phyloP scores from a whole-genome alignment of 2,113 vertebrate genomes.

The Aegotheles bennettii region DNA sequence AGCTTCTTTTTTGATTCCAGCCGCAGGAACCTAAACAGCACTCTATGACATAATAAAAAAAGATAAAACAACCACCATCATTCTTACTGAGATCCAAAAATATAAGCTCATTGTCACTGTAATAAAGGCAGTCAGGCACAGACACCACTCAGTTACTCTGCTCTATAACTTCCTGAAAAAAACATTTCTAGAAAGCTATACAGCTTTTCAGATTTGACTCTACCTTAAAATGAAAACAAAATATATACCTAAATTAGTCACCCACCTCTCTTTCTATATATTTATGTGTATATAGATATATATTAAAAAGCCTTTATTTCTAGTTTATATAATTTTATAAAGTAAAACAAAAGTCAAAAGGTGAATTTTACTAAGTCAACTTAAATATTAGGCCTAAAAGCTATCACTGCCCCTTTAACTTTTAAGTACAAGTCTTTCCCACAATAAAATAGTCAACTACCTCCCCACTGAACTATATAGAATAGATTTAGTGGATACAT shows the following conservation, averaged over 20 bases:
- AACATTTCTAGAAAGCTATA: neutral
- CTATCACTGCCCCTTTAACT: neutral
- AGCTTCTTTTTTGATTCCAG: neutral
- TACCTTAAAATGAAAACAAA: neutral
- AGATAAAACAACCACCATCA: neutral
- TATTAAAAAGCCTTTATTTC: neutral
- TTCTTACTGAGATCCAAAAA: neutral
- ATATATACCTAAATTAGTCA: neutral
- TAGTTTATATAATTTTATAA: neutral
- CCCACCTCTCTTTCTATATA: neutral
- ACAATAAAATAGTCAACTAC: constrained; percentile 10
- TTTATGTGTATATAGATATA: neutral
- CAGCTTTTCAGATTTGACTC: neutral
- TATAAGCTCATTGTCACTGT: neutral
- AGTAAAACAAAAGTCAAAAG: neutral
- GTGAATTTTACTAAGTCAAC: neutral
- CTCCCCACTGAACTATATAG: constrained; percentile 18
- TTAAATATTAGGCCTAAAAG: neutral
- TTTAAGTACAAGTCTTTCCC: neutral
- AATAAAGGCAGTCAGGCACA: neutral
- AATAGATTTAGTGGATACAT: constrained; percentile 9
- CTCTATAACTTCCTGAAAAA: neutral
- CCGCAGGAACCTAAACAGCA: neutral
- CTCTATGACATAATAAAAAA: neutral
- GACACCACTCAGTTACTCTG: neutral